A percentile compares a stretch with the other conserved stretches of the same genome.
These are phyloP conservation scores for Eurois occulta DNA, from an alignment of 2,888 invertebrate species.

Conservation along the genomic window DNA sequence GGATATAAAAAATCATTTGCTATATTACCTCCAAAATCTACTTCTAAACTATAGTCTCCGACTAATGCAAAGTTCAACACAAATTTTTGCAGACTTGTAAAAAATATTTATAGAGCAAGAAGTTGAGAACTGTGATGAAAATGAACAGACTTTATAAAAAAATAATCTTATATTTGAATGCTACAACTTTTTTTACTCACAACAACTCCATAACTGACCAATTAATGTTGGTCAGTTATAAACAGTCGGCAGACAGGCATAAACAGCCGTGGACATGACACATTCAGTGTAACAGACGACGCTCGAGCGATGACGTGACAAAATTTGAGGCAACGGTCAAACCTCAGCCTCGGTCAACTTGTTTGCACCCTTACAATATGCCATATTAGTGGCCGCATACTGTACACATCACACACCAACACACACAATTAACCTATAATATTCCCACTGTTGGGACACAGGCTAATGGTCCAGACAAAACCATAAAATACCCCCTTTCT, in stretches of 20 bases:
- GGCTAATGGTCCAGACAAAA: neutral
- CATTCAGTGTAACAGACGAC: neutral
- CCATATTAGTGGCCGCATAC: neutral
- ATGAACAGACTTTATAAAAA: neutral
- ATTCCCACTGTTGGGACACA: neutral
- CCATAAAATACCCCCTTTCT: neutral
- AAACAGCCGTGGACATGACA: too few species aligned
- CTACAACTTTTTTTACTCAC: neutral
- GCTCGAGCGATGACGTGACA: neutral
- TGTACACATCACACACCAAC: neutral
- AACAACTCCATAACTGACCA: neutral
- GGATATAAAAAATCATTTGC: too few species aligned
- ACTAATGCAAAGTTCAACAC: too few species aligned
- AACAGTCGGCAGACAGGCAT: too few species aligned
- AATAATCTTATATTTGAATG: neutral
- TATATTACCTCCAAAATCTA: too few species aligned
- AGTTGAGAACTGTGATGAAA: neutral
- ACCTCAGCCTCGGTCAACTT: too few species aligned
- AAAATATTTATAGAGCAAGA: neutral
- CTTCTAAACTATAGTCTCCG: too few species aligned
- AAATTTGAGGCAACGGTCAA: neutral
- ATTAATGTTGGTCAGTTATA: too few species aligned
- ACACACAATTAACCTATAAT: neutral
- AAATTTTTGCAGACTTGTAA: neutral
- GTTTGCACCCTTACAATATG: neutral